Conservation (phyloP, 1,140 invertebrate species). For the Nephotettix cincticeps region DNA sequence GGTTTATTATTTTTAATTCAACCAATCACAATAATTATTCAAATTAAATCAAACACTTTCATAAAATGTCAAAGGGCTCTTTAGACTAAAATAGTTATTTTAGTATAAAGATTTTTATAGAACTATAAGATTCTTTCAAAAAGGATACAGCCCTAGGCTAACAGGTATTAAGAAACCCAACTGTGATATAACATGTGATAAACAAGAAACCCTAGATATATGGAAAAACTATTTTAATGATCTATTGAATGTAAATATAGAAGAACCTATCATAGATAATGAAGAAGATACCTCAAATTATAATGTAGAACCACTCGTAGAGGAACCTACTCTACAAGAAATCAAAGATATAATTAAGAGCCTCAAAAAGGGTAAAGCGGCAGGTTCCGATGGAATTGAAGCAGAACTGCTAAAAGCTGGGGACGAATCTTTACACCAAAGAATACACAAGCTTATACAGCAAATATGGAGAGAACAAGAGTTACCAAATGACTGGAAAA, state of each 20-base stretch:
- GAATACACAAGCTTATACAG: neutral
- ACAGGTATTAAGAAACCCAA: neutral
- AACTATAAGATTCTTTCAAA: constrained; percentile 28
- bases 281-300: neutral
- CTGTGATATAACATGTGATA: neutral
- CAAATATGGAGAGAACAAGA: constrained; percentile 22
- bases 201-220: neutral
- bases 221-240: constrained; percentile 31
- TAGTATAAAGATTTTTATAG: constrained; percentile 32
- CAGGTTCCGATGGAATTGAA: constrained; percentile 38
- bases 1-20: too few relatives aligned
- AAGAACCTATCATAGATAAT: neutral
- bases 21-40: too few relatives aligned
- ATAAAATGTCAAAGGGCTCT: too few relatives aligned
- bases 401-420: constrained; percentile 37
- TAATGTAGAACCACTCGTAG: neutral
- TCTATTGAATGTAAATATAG: constrained; percentile 23
- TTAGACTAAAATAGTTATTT: too few relatives aligned
- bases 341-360: constrained; percentile 29
- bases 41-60: too few relatives aligned
- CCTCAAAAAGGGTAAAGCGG: constrained; percentile 36
- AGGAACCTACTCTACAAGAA: constrained; percentile 16
- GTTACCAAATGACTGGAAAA: too few relatives aligned
- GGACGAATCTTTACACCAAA: neutral
- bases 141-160: constrained; percentile 28